These are phyloP conservation scores for Dioctria rufipes DNA, from an alignment of 2,888 invertebrate species.

Conservation along the genomic window DNA sequence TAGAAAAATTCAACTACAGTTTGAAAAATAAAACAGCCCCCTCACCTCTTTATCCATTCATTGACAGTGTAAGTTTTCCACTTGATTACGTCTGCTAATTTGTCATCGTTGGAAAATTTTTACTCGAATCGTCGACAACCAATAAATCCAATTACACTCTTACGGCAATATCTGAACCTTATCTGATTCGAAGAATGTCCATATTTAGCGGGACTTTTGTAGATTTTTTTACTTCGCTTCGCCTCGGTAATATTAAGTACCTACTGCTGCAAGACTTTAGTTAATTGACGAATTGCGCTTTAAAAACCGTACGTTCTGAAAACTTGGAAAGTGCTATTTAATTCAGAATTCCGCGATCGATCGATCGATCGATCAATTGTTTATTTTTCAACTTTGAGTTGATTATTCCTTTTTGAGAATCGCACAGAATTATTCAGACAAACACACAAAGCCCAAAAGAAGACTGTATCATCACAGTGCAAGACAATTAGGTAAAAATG, in stretches of 20 bases:
- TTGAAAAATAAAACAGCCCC: background rate
- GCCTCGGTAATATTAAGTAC: too few relatives aligned
- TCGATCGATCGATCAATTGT: background rate
- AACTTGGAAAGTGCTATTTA: background rate
- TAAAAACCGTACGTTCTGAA: background rate
- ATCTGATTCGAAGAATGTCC: background rate
- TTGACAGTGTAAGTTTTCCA: constrained; percentile 2
- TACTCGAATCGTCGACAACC: background rate
- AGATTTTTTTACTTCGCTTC: background rate
- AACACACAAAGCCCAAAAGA: background rate
- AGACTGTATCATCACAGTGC: background rate
- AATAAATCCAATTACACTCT: background rate
- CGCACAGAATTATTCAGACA: background rate
- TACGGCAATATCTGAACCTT: background rate
- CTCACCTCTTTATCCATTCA: background rate
- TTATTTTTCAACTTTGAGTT: too few relatives aligned
- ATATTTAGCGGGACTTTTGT: background rate
- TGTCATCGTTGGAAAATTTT: background rate
- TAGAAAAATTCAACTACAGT: too few relatives aligned
- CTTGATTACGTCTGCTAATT: constrained; percentile 4
- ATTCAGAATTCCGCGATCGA: background rate
- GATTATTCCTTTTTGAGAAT: background rate
- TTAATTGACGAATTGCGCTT: background rate
- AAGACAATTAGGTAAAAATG: background rate
- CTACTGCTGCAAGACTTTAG: background rate